Percentiles rank a stretch among this genome's conserved stretches.
phyloP scores from a whole-genome alignment of 1,140 invertebrate species.

The Achatina immaculata region DNA sequence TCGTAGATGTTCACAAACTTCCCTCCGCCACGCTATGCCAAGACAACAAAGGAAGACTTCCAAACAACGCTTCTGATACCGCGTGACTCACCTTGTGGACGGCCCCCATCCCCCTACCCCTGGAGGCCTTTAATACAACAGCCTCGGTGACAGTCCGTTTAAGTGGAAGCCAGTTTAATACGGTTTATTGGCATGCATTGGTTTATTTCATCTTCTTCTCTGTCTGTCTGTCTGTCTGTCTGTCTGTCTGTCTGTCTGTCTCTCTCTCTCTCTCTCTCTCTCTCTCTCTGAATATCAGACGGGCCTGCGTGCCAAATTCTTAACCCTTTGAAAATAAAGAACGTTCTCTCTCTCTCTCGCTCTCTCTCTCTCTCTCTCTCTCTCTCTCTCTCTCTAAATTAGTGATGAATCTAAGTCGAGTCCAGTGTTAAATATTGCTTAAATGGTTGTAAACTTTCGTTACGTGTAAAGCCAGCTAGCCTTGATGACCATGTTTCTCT shows the following conservation, averaged over 20 bases:
- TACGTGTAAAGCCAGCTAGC: too few species aligned
- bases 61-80: not conserved
- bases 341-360: too few species aligned
- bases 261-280: slow-evolving; percentile 20
- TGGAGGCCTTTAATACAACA: not conserved
- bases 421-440: too few species aligned
- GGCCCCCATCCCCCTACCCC: not conserved
- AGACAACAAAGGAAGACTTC: not conserved
- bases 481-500: too few species aligned
- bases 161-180: not conserved
- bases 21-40: not conserved
- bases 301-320: too few species aligned
- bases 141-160: not conserved
- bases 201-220: slow-evolving; percentile 2
- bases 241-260: slow-evolving; percentile 4
- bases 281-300: too few species aligned
- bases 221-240: slow-evolving; percentile 4
- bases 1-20: not conserved
- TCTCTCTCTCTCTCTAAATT: too few species aligned
- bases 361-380: too few species aligned
- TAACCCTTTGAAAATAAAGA: too few species aligned
- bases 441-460: too few species aligned
- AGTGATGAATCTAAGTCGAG: too few species aligned
- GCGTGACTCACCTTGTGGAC: not conserved
- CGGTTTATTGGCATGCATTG: slow-evolving; percentile 10